Percentiles rank a stretch among this genome's conserved stretches.
phyloP scores from a whole-genome alignment of 2,113 vertebrate species.

The Coturnix japonica region DNA sequence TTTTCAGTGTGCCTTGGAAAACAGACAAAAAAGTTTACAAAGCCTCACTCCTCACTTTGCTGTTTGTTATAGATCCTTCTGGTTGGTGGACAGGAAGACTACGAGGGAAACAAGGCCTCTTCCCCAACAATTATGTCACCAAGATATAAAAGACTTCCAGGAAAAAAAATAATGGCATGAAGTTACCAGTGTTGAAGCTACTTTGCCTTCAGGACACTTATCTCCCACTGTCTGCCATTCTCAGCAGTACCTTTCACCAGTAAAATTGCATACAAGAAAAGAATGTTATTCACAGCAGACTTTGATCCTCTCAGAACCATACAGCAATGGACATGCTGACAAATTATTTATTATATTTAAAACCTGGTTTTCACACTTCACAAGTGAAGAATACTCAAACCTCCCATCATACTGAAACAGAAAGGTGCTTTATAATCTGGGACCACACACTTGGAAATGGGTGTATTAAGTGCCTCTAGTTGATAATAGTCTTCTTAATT shows the following conservation, averaged over 20 bases:
- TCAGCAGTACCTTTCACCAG: slow-evolving; percentile 9
- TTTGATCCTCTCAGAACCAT: slow-evolving; percentile 1
- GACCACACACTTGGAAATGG: slow-evolving; percentile 60
- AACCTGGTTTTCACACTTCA: slow-evolving; percentile 72
- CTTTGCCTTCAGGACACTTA: not conserved
- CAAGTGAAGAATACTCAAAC: not conserved
- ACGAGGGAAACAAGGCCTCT: slow-evolving; percentile 95
- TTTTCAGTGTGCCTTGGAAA: not conserved
- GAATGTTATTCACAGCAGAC: not conserved
- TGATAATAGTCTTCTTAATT: slow-evolving; percentile 39
- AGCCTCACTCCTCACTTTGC: not conserved
- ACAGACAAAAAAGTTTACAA: not conserved
- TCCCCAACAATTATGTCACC: slow-evolving; percentile 97
- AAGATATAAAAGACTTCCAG: slow-evolving; percentile 83
- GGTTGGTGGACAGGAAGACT: slow-evolving; percentile 98
- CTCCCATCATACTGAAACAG: slow-evolving; percentile 53
- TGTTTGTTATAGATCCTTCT: slow-evolving; percentile 83
- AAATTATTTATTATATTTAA: slow-evolving; percentile 99
- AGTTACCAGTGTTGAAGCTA: not conserved
- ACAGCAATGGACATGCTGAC: slow-evolving; percentile 70
- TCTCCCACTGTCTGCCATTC: slow-evolving; percentile 5
- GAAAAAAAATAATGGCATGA: not conserved
- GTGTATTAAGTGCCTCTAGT: slow-evolving; percentile 75
- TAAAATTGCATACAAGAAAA: not conserved
- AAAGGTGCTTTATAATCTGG: slow-evolving; percentile 65